Evolutionary conservation across 2,113 vertebrate genomes (phyloP), one percentile per base, ranked within the genome.

Genomic region (Steatornis caripensis): DNA sequence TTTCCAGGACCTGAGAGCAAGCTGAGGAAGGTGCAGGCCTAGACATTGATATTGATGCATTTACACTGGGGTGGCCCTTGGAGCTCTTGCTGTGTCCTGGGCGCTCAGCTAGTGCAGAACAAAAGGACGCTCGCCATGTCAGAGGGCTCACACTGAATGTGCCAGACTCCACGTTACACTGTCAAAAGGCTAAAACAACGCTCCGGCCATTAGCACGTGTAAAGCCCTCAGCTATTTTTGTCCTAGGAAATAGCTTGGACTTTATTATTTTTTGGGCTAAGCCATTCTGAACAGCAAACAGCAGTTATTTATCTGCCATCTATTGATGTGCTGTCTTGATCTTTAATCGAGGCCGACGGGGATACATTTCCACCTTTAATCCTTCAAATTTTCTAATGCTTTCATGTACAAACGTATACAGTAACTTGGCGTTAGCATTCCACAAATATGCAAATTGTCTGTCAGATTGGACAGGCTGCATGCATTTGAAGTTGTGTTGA

Each of bases 371-470:
- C 91, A 97, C 96, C 92, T 96, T 96, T 96, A 96, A 97, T 96
- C 92, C 92, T 96, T 90, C 91, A 96, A 96, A 97, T 81, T 97
- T 97, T 96, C 91, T 94, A 95, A 93, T 96, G 97, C 95, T 97
- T 97, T 97, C 95, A 97, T 97, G 95, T 97, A 97, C 94, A 96
- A 97, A 97, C 97, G 94, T 96, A 96, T 97, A 97, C 96, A 97
- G 96, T 96, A 97, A 97, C 96, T 98, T 98, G 97, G 98, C 98
- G 97, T 98, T 97, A 97, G 95, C 97, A 98, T 98, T 98, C 98
- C 91, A 97, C 97, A 97, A 98, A 98, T 97, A 98, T 98, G 97
- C 97, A 97, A 98, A 97, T 98, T 98, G 98, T 97, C 97, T 98
- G 97, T 98, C 98, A 97, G 96, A 97, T 96, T 93, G 95, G 98